Base-by-base conservation (phyloP, 2,888 invertebrate species). In the Quadroppia sp. region DNA sequence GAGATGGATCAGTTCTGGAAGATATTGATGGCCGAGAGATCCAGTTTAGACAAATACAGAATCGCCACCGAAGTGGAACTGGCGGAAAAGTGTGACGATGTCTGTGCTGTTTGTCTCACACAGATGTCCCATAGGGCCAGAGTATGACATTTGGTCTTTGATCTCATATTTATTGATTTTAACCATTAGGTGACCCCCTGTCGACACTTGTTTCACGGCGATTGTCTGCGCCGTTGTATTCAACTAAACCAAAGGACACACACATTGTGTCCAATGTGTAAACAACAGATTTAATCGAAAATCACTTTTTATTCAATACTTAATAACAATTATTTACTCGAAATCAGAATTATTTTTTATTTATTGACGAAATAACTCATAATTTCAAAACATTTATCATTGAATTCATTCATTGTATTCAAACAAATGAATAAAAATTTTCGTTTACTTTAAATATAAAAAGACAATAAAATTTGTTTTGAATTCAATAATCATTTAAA, bases 171-270 rank as follows among this genome's bases (percentile, higher is more conserved):
- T 4, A n/a, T 50, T 20, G 17, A n/a, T n/a, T 20, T 50, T 56
- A 11, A 20, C 9, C 9, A 25, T 4, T 28, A 56, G 56, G 56
- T 56, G 28, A 90, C 90, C 0, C 90, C 90, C 0, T 91, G 91
- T 80, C 89, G 89, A 71, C 91, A 91, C 81, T 86, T 89, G 81
- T 91, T 90, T 82, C 91, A 91, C 80, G 89, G 89, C 0, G 88
- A 88, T 80, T 91, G 91, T 80, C 83, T 91, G 28, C 83, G 90
- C 75, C 86, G 87, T 77, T 90, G 90, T 80, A 84, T 90, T n/a
- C 36, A 67, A 42, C 32, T 30, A 4, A 67, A 30, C 23, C 67
- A 40, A 20, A 25, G 88, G 23, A 23, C 28, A 25, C 3, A 20
- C 20, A 23, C 56, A 77, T 85, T 86, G 77, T 90, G 90, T 80